phyloP scores from a whole-genome alignment of 2,113 vertebrate genomes.

The Pseudorasbora parva region DNA sequence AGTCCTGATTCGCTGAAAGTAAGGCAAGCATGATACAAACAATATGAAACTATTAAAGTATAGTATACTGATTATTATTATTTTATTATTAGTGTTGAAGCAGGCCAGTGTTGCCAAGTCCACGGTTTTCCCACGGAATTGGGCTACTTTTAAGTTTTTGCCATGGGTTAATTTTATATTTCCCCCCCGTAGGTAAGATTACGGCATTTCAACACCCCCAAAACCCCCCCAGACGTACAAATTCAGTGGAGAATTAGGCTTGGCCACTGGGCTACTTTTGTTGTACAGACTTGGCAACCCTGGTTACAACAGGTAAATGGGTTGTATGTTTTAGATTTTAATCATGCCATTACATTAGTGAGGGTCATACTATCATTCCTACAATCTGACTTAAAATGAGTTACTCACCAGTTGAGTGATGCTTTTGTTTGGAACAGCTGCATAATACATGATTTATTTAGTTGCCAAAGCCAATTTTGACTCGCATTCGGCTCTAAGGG shows the following conservation, averaged over 20 bases:
- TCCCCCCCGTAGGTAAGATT: no score
- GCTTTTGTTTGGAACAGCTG: conserved; percentile 3
- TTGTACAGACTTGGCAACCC: no score
- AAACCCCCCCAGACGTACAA: no score
- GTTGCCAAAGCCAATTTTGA: not conserved
- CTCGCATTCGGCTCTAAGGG: not conserved
- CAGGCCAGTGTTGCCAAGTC: no score
- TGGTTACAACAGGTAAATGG: not conserved
- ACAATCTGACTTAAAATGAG: not conserved
- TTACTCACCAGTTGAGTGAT: not conserved
- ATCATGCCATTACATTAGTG: not conserved
- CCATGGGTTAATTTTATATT: no score
- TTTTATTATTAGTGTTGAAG: not conserved
- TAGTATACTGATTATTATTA: not conserved
- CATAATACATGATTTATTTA: not conserved
- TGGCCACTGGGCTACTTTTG: no score
- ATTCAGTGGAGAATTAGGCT: no score
- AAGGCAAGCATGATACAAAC: not conserved
- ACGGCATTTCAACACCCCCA: no score
- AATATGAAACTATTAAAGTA: not conserved
- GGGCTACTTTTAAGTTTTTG: no score
- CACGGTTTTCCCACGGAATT: no score
- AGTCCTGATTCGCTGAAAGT: not conserved
- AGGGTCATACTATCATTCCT: not conserved
- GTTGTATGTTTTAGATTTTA: not conserved